A percentile compares a stretch with the other conserved stretches of the same genome.
phyloP scores from a whole-genome alignment of 30 jellyfish, hydroid and myxozoan genomes.

The Hydractinia echinata region DNA sequence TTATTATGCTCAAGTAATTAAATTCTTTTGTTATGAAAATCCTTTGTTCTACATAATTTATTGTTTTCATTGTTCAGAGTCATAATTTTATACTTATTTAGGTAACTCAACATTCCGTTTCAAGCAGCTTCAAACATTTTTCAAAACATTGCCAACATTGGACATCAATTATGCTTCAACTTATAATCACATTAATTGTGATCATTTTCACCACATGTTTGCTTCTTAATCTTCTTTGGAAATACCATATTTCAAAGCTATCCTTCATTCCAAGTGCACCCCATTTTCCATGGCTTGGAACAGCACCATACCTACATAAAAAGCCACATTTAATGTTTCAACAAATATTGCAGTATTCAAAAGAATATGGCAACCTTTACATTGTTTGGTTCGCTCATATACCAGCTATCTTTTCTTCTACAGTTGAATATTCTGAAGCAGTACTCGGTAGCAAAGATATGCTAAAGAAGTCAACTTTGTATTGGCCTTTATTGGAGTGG shows the following conservation, averaged over 20 bases:
- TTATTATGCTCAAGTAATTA: too few relatives aligned
- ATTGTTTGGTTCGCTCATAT: constrained; percentile 20
- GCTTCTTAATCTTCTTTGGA: not conserved
- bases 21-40: too few relatives aligned
- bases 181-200: too few relatives aligned
- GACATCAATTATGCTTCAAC: too few relatives aligned
- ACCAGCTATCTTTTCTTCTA: constrained; percentile 16
- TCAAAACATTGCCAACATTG: too few relatives aligned
- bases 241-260: not conserved
- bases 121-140: too few relatives aligned
- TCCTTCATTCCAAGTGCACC: constrained; percentile 9
- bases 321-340: constrained; percentile 4
- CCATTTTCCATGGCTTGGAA: constrained; percentile 21
- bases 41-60: too few relatives aligned
- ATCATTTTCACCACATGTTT: too few relatives aligned
- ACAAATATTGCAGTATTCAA: not conserved
- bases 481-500: constrained; percentile 63
- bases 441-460: constrained; percentile 29
- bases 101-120: too few relatives aligned
- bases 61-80: too few relatives aligned
- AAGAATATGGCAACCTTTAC: constrained; percentile 3
- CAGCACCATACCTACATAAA: not conserved
- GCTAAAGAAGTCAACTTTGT: constrained; percentile 46
- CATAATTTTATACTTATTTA: too few relatives aligned
- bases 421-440: constrained; percentile 29